Evolutionary conservation across 2,797 vertebrate species (phyloP).

Genomic region (Sphaeramia orbicularis): DNA sequence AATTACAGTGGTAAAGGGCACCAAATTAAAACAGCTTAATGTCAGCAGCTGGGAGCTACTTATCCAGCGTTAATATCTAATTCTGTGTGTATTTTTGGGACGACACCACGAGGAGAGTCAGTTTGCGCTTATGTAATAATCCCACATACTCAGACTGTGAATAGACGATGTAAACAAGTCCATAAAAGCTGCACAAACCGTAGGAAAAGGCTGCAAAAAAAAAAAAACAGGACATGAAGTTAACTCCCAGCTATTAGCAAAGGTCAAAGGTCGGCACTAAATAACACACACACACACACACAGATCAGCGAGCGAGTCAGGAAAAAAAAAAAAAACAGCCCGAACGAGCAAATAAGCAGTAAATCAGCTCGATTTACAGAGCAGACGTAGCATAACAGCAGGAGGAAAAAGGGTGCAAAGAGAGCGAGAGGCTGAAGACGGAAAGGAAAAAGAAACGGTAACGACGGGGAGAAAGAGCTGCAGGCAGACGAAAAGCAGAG

Average conservation of each 20-base stretch:
- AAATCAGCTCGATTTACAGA: constrained; percentile 67
- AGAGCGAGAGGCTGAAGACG: no score
- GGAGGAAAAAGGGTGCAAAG: no score
- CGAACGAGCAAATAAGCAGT: constrained; percentile 48
- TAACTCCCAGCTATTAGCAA: constrained; percentile 42
- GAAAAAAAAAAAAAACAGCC: constrained; percentile 69
- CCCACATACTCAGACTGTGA: constrained; percentile 43
- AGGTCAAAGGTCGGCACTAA: constrained; percentile 56
- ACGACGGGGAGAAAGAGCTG: constrained; percentile 40
- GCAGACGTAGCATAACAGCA: constrained; percentile 48
- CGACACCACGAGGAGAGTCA: constrained; percentile 17
- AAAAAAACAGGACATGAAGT: no score
- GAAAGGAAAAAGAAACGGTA: no score
- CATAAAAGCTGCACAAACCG: no score
- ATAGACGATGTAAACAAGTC: constrained; percentile 52
- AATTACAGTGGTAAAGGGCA: constrained; percentile 87
- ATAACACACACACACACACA: constrained; percentile 33
- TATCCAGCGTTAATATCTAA: constrained; percentile 68
- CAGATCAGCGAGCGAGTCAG: constrained; percentile 37
- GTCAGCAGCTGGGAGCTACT: constrained; percentile 82
- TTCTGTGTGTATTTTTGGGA: constrained; percentile 24
- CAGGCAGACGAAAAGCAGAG: constrained; percentile 26
- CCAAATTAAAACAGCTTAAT: constrained; percentile 86
- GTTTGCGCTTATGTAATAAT: constrained; percentile 58
- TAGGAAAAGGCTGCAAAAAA: no score